These are phyloP conservation scores for Cladorhizidae sp. DNA, from an alignment of 37 sponge, comb jelly and placozoan genomes.

Conservation along the genomic window DNA sequence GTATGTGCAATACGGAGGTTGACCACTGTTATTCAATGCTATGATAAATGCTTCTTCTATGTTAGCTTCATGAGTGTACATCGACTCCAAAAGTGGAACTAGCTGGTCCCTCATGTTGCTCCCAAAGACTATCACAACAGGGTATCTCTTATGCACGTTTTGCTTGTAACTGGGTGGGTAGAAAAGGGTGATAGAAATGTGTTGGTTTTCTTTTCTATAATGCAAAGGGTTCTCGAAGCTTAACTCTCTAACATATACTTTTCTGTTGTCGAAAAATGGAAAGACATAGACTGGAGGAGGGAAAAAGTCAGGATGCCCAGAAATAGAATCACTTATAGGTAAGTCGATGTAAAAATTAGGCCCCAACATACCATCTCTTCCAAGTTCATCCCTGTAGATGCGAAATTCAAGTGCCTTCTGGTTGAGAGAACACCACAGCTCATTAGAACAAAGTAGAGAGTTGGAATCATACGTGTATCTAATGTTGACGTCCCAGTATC, in stretches of 20 bases:
- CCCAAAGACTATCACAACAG: constrained; percentile 51
- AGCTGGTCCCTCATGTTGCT: not conserved
- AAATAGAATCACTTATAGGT: constrained; percentile 50
- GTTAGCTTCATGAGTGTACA: constrained; percentile 46
- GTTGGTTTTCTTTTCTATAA: not conserved
- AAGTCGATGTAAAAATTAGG: constrained; percentile 59
- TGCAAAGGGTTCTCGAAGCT: not conserved
- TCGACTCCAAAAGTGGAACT: constrained; percentile 29
- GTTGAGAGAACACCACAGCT: constrained; percentile 38
- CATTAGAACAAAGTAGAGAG: constrained; percentile 28
- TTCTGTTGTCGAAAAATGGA: constrained; percentile 65
- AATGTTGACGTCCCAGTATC: constrained; percentile 40
- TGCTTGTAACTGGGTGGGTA: constrained; percentile 71
- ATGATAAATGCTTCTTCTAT: constrained; percentile 57
- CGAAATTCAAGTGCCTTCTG: constrained; percentile 76
- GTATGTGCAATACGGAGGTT: constrained; percentile 16
- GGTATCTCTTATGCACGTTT: constrained; percentile 45
- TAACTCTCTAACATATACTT: not conserved
- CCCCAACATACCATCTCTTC: constrained; percentile 63
- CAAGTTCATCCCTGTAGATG: constrained; percentile 49
- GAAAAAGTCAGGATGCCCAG: constrained; percentile 21
- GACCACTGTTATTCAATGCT: not conserved
- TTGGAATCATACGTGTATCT: constrained; percentile 39
- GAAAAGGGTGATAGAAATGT: not conserved
- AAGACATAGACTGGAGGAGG: constrained; percentile 31